Base-by-base conservation (phyloP, 1,140 invertebrate species). In the Epicauta chinensis region DNA sequence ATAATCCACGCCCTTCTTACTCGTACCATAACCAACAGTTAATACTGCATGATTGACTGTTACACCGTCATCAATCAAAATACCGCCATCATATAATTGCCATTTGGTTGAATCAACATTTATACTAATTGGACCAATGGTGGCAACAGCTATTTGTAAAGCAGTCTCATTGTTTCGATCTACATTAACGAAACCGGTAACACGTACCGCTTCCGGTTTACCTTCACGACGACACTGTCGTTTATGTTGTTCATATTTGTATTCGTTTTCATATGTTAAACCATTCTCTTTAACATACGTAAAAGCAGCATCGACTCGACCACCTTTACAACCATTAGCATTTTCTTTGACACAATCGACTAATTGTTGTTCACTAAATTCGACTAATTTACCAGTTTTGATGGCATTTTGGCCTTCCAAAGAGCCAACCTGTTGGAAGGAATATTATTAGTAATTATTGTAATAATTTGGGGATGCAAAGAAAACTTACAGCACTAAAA, bases 281-380 rank as follows among this genome's bases (percentile, higher is more conserved):
- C 74, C 87, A 35, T 97, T 96, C 30, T 86, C 81, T 68, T 84
- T 88, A 61, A 98, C 83, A 71, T 98, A 98, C 58, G 84, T 74
- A 75, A 94, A 93, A 39, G 87, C 89, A 56, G 85, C 75, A 73
- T 94, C 90, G 91, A 95, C 94, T 15, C 94, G 75, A 49, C 94
- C 94, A 61, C 94, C 94, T 57, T 89, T 82, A 72, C 95, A 98
- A 37, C 95, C 95, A 67, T 92, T n/a, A n/a, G n/a, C 80, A 74
- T 98, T 97, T 92, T 93, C 64, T 89, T 93, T 41, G 65, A 91
- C 93, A 67, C 96, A 98, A 75, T 98, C 96, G 15, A 98, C 79
- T 40, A 98, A 75, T 71, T 98, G 96, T 75, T 98, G 95, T 74
- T 98, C 94, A 58, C 91, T 94, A 0, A 98, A 79, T 4, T 90